A percentile compares a stretch with the other conserved stretches of the same genome.
Evolutionary conservation across 2,888 invertebrate species (phyloP).

Genomic region (Alitta virens): DNA sequence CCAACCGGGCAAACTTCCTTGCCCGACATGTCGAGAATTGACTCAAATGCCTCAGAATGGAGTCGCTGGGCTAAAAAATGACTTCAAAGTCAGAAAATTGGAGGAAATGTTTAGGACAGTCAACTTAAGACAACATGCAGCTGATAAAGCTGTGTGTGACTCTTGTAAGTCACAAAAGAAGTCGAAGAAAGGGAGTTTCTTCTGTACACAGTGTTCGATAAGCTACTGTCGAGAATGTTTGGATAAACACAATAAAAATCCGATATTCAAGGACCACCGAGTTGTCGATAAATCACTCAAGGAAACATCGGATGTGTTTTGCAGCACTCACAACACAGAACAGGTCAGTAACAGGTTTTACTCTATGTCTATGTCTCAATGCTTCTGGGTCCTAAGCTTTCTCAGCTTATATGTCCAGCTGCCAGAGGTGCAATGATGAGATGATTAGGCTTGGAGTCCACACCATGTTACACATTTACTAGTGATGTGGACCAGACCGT

Average conservation of each 20-base stretch:
- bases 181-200: conserved; percentile 19
- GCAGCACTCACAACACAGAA: conserved; percentile 28
- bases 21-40: conserved; percentile 34
- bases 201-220: conserved; percentile 29
- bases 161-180: conserved; percentile 28
- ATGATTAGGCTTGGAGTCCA: too few species aligned
- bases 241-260: conserved; percentile 27
- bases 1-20: conserved; percentile 29
- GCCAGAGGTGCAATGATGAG: too few species aligned
- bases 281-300: conserved; percentile 16
- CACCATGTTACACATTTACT: too few species aligned
- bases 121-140: conserved; percentile 8
- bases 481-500: too few species aligned
- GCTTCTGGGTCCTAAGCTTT: too few species aligned
- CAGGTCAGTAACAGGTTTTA: too few species aligned
- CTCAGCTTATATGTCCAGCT: too few species aligned
- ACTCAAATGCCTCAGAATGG: conserved; percentile 30
- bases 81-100: conserved; percentile 34
- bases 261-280: conserved; percentile 28
- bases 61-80: conserved; percentile 29
- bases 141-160: conserved; percentile 20
- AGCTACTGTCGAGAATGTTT: conserved; percentile 29
- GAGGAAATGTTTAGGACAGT: conserved; percentile 33
- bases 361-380: too few species aligned
- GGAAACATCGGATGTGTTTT: conserved; percentile 23